Conservation (phyloP, 2,113 vertebrate species). For the Seriola quinqueradiata region DNA sequence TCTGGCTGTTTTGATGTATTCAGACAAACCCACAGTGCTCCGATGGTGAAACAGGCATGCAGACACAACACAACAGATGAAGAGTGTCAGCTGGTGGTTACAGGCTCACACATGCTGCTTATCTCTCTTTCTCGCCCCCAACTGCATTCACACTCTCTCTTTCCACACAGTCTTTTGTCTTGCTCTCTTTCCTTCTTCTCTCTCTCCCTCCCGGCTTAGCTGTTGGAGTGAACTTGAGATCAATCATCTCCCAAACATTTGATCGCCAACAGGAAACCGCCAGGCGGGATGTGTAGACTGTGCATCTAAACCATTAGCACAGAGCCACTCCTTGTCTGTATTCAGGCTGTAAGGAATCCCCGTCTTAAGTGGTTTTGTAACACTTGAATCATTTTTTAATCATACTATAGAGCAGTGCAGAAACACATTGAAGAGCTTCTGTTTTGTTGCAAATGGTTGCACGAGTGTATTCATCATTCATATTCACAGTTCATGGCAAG, state of each 20-base stretch:
- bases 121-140: constrained; percentile 61
- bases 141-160: constrained; percentile 46
- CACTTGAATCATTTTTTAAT: constrained; percentile 63
- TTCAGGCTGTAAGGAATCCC: constrained; percentile 45
- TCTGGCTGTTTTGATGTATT: constrained; percentile 76
- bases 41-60: constrained; percentile 75
- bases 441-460: constrained; percentile 54
- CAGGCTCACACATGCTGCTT: constrained; percentile 76
- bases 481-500: constrained; percentile 28
- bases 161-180: constrained; percentile 54
- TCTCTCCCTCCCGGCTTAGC: constrained; percentile 41
- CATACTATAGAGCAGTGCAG: constrained; percentile 33
- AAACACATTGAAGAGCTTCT: constrained; percentile 49
- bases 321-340: constrained; percentile 19
- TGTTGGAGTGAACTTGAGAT: constrained; percentile 62
- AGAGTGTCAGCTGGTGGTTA: constrained; percentile 81
- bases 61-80: constrained; percentile 83
- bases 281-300: constrained; percentile 26
- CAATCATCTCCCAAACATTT: constrained; percentile 64
- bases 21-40: constrained; percentile 79
- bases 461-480: constrained; percentile 39
- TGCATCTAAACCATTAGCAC: constrained; percentile 34
- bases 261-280: constrained; percentile 51
- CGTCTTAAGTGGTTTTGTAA: constrained; percentile 33
- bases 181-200: constrained; percentile 19